These are phyloP conservation scores for Psittacula echo DNA, from an alignment of 2,797 vertebrate genomes.

Conservation along the genomic window DNA sequence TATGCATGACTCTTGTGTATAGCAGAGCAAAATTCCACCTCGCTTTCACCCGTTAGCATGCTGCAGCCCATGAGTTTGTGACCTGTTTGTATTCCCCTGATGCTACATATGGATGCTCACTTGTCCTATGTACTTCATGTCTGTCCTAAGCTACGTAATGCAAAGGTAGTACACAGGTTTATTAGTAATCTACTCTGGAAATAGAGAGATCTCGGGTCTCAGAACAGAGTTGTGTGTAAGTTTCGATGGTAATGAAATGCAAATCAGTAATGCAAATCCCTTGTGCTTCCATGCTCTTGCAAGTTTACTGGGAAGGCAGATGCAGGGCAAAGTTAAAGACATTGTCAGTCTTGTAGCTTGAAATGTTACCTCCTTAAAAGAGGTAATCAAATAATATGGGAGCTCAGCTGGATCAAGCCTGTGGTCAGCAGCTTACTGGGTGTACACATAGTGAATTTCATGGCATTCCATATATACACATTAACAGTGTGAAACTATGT, in stretches of 20 bases:
- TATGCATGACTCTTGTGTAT: rapidly evolving
- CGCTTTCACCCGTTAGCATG: rapidly evolving
- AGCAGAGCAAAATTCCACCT: background rate
- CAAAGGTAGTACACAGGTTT: background rate
- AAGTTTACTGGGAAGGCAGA: background rate
- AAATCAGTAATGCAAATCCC: background rate
- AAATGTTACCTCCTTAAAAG: background rate
- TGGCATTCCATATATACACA: rapidly evolving
- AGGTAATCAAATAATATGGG: background rate
- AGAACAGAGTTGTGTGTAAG: background rate
- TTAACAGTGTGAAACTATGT: background rate
- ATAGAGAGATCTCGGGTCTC: background rate
- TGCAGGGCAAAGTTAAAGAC: background rate
- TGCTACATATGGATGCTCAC: background rate
- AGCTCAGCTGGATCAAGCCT: background rate
- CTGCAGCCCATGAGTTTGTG: background rate
- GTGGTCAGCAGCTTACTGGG: background rate
- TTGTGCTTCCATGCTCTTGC: background rate
- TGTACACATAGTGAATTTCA: rapidly evolving
- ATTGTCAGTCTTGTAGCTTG: background rate
- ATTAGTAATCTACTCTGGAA: background rate
- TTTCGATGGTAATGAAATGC: background rate
- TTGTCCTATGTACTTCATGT: background rate
- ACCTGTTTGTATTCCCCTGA: too few species aligned
- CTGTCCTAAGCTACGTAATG: background rate